A percentile compares a stretch with the other conserved stretches of the same genome.
phyloP scores from a whole-genome alignment of 2,113 vertebrate genomes.

The Pterocles burchelli region DNA sequence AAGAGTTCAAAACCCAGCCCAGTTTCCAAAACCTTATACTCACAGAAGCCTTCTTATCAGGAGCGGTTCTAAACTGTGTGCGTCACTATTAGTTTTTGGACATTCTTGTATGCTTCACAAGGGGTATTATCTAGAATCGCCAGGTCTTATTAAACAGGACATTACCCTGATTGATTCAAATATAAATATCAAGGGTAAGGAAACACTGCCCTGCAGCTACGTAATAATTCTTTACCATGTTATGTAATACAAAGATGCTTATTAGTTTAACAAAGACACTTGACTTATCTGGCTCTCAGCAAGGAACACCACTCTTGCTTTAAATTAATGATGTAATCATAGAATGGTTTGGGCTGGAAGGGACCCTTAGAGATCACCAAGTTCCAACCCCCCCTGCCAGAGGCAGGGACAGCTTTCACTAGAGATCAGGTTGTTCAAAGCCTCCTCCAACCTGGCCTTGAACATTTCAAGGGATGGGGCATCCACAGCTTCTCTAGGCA shows the following conservation, averaged over 20 bases:
- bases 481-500: too few species aligned
- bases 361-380: too few species aligned
- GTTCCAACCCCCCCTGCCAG: too few species aligned
- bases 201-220: not conserved
- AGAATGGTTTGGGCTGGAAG: too few species aligned
- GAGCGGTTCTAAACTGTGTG: not conserved
- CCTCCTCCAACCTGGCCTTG: too few species aligned
- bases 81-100: not conserved
- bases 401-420: too few species aligned
- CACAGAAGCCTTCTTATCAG: constrained; percentile 31
- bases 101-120: not conserved
- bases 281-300: not conserved
- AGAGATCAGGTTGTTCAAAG: too few species aligned
- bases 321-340: not conserved
- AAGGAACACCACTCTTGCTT: not conserved
- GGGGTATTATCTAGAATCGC: not conserved
- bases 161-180: not conserved
- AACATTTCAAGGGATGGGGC: too few species aligned
- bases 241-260: not conserved
- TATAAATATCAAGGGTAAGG: not conserved
- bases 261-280: not conserved
- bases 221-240: not conserved
- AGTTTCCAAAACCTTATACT: not conserved
- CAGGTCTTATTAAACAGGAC: not conserved
- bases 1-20: not conserved